Base-by-base conservation (phyloP, 2,113 vertebrate species). In the Lepus americanus region DNA sequence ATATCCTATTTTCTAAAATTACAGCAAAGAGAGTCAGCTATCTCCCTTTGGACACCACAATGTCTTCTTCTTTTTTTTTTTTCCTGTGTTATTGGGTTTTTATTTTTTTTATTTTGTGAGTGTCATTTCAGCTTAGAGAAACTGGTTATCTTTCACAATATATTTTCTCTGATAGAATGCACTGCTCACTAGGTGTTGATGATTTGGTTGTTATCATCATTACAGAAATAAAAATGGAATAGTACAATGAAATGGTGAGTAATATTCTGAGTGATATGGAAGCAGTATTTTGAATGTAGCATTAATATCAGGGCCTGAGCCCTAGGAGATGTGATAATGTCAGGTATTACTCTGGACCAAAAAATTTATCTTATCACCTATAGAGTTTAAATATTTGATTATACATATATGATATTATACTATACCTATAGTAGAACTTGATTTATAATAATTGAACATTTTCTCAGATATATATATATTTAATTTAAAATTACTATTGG, bases 1-100 rank as follows among this genome's bases (percentile, higher is more conserved):
- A 92, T 27, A 85, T 92, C 39, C 87, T 80, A 96, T 96, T 97
- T 96, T 96, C 94, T 92, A 93, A 97, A 96, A 97, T 94, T 96
- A 80, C 79, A 85, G 80, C 22, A 66, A 66, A 93, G 79, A 90
- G 74, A 90, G 63, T 36, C 44, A 72, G 64, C 33, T 89, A 81
- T 88, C 49, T 90, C 55, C 55, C 31, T 81, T 67, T 11, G 3
- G 39, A 86, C 33, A 36, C 39, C 6, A 70, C 17, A 51, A 69
- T 95, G 12, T 63, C 33, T 89, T 33, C 14, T 87, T 77, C 29
- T 74, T 53, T 17, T 55, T n/a, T 33, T 27, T 12, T 33, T 16
- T 31, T 61, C 4, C 55, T 59, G 55, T 59, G 10, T 59, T 59
- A 59, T 59, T 83, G 44, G 44, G 44, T 4, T 89, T 80, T 29